Evolutionary conservation across 2,797 vertebrate genomes (phyloP), one percentile per base, ranked within the genome.

Genomic region (Trichosurus vulpecula): DNA sequence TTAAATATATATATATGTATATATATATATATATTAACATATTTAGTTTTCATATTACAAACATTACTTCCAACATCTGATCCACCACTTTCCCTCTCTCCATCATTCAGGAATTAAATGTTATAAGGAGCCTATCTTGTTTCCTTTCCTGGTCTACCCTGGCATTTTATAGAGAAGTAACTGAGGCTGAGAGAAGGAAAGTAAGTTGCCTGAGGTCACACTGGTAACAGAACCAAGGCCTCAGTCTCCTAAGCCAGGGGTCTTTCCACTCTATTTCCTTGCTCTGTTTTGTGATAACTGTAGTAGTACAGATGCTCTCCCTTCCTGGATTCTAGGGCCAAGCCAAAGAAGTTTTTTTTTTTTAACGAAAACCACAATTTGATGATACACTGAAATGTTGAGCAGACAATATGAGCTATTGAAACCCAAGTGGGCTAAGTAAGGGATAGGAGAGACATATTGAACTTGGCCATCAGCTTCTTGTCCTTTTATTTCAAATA

Each of bases 291-390:
- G 8, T 41, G 90, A 56, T 10, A 96, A 52, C 52, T 10, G 4
- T 51, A 74, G 53, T 22, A 52, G 13, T 92, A 19, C 66, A 96
- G 30, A 55, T 53, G 47, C 2, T 56, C 93, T 91, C 92, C 94
- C 57, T 95, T 92, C 2, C 74, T 90, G 74, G 74, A 87, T 97
- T 97, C 91, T 93, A 92, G 3, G 53, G 27, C 87, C 94, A 94
- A 93, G 0, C 2, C 29, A 91, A 0, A 30, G 87, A 52, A 11
- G 4, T 0, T 52, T 91, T 11, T 11, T 81, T n/a, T 81, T 51
- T 87, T 25, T n/a, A n/a, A 0, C 0, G 31, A 35, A 91, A 95
- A 93, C 0, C 57, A 30, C 0, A 81, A 54, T 27, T 92, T 54
- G 87, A 92, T 94, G 96, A 93, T 53, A 95, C 57, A 96, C n/a